Conservation (phyloP, 2,888 invertebrate species). For the Oligia latruncula region DNA sequence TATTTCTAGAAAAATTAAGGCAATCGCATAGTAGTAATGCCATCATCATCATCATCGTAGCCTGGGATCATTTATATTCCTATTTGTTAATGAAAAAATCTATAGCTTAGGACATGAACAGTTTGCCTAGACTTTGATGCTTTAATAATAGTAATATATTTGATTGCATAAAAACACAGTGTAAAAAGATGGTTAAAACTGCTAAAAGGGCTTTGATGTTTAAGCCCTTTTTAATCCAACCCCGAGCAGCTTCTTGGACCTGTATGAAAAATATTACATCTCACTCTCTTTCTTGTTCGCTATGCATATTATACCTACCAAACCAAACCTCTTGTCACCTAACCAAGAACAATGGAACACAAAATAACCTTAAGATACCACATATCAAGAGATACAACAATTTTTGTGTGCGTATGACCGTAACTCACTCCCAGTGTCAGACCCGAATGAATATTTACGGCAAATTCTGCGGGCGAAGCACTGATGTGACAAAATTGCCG, state of each 20-base stretch:
- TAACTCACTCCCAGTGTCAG: slow-evolving; percentile 70
- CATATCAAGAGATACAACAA: slow-evolving; percentile 66
- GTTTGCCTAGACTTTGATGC: too few relatives aligned
- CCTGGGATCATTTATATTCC: background rate
- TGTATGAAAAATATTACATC: background rate
- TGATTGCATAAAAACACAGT: too few relatives aligned
- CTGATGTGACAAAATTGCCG: slow-evolving; percentile 60
- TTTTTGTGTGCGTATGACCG: slow-evolving; percentile 61
- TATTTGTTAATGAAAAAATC: too few relatives aligned
- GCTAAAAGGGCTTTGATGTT: too few relatives aligned
- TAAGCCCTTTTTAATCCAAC: background rate
- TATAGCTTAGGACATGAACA: too few relatives aligned
- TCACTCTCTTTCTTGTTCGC: background rate
- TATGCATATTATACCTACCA: background rate
- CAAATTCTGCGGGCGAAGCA: slow-evolving; percentile 28
- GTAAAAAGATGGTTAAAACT: too few relatives aligned
- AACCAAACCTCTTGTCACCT: slow-evolving; percentile 13
- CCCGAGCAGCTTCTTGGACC: background rate
- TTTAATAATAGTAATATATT: too few relatives aligned
- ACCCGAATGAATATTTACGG: slow-evolving; percentile 66
- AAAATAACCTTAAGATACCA: slow-evolving; percentile 39
- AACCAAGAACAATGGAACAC: slow-evolving; percentile 16
- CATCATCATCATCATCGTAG: background rate
- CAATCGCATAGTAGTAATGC: background rate
- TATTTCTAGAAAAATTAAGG: background rate